A percentile compares a stretch with the other conserved stretches of the same genome.
These are phyloP conservation scores for Leptinotarsa lineolata DNA, from an alignment of 1,140 invertebrate species.

Conservation along the genomic window DNA sequence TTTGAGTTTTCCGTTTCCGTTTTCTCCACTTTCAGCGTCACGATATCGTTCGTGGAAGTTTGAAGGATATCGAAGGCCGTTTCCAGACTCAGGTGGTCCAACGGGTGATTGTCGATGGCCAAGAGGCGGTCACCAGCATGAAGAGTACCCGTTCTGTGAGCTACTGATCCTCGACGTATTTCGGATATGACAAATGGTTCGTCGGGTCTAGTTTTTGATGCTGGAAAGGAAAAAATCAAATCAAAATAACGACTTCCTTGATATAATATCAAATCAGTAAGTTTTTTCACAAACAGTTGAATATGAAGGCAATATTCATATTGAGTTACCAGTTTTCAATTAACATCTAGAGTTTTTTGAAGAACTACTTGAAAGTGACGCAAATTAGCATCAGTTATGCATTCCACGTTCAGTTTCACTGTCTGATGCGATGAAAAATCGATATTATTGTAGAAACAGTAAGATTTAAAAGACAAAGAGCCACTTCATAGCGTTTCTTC, in stretches of 20 bases:
- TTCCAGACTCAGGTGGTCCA: constrained; percentile 72
- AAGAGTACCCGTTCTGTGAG: constrained; percentile 86
- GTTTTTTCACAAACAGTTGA: too few relatives aligned
- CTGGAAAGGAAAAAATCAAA: constrained; percentile 34
- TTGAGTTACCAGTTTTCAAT: too few relatives aligned
- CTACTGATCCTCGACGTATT: constrained; percentile 85
- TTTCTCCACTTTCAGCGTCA: constrained; percentile 68
- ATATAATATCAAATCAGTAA: not conserved
- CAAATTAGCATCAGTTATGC: too few relatives aligned
- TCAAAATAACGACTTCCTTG: not conserved
- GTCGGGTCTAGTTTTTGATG: constrained; percentile 57
- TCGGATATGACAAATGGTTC: constrained; percentile 80
- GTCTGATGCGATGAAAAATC: too few relatives aligned
- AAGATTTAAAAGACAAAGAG: too few relatives aligned
- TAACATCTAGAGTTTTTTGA: too few relatives aligned
- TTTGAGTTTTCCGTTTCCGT: constrained; percentile 52
- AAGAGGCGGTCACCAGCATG: constrained; percentile 84
- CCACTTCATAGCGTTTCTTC: too few relatives aligned
- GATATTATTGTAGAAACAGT: too few relatives aligned
- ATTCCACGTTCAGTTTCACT: too few relatives aligned
- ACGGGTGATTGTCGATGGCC: constrained; percentile 83
- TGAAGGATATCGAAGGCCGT: constrained; percentile 79
- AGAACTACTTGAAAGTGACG: too few relatives aligned
- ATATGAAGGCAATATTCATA: too few relatives aligned
- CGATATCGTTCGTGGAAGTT: constrained; percentile 71